Evolutionary conservation across 2,888 invertebrate species (phyloP).

Genomic region (Oxystoma pomonae): DNA sequence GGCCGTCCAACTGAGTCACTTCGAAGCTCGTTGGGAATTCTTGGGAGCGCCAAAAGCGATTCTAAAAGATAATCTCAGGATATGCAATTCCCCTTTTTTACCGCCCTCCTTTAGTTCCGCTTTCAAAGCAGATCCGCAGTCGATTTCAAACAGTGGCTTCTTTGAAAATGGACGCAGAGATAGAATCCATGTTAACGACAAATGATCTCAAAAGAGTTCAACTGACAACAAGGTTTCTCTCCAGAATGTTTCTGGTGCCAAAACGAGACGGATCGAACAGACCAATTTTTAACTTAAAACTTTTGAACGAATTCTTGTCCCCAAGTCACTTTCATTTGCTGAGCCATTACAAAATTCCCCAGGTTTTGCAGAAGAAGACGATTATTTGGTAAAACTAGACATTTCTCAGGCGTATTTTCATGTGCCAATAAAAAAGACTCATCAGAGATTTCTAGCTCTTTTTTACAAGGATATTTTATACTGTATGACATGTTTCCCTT

Average conservation of each 20-base stretch:
- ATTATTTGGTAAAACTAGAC: conserved; percentile 12
- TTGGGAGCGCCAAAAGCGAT: background rate
- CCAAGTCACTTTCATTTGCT: conserved; percentile 14
- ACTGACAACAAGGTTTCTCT: conserved; percentile 11
- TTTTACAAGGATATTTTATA: background rate
- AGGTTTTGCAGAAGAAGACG: conserved; percentile 8
- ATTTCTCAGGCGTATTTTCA: conserved; percentile 13
- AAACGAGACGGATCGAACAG: conserved; percentile 13
- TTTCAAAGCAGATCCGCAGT: background rate
- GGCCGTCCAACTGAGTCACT: too few relatives aligned
- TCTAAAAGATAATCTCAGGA: background rate
- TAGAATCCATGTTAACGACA: conserved; percentile 8
- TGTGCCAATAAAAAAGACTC: conserved; percentile 7
- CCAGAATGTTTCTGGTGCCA: conserved; percentile 16
- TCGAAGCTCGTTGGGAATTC: background rate
- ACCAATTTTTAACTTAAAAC: conserved; percentile 18
- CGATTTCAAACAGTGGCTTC: conserved; percentile 8
- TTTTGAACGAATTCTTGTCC: conserved; percentile 13
- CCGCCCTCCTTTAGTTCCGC: background rate
- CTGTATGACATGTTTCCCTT: background rate
- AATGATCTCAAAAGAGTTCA: conserved; percentile 11
- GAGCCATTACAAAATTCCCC: conserved; percentile 11
- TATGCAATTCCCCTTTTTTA: background rate
- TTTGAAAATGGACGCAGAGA: conserved; percentile 10
- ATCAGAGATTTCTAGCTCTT: background rate